A percentile compares a stretch with the other conserved stretches of the same genome.
phyloP scores from a whole-genome alignment of 1,140 invertebrate species.

The Ceratina calcarata region DNA sequence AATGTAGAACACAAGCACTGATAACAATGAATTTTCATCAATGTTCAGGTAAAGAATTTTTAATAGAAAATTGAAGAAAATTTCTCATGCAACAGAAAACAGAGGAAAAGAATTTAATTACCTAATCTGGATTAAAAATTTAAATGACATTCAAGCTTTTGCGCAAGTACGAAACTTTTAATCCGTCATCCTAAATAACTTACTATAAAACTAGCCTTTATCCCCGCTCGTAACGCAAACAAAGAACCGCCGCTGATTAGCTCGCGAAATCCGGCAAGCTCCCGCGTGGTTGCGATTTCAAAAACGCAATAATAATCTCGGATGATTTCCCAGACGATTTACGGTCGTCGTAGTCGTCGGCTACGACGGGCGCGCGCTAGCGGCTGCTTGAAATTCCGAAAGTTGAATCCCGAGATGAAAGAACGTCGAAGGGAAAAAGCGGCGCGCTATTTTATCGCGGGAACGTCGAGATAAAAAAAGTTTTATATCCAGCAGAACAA shows the following conservation, averaged over 20 bases:
- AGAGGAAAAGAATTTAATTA: too few relatives aligned
- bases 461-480: constrained; percentile 13
- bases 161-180: not conserved
- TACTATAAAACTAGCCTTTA: not conserved
- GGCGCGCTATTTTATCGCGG: constrained; percentile 35
- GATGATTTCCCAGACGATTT: constrained; percentile 26
- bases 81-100: not conserved
- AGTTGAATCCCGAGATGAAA: constrained; percentile 48
- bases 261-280: not conserved
- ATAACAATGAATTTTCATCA: too few relatives aligned
- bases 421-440: constrained; percentile 23
- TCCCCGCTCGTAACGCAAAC: not conserved
- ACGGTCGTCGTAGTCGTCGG: not conserved
- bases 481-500: constrained; percentile 46
- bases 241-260: not conserved
- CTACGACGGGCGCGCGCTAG: not conserved
- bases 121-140: not conserved
- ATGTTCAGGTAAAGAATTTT: too few relatives aligned
- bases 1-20: too few relatives aligned
- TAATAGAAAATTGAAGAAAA: too few relatives aligned
- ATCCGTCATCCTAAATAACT: not conserved
- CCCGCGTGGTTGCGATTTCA: not conserved
- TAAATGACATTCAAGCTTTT: not conserved
- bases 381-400: constrained; percentile 27
- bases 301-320: constrained; percentile 6